These are phyloP conservation scores for Monopis laevigella DNA, from an alignment of 2,888 invertebrate species.

Conservation along the genomic window DNA sequence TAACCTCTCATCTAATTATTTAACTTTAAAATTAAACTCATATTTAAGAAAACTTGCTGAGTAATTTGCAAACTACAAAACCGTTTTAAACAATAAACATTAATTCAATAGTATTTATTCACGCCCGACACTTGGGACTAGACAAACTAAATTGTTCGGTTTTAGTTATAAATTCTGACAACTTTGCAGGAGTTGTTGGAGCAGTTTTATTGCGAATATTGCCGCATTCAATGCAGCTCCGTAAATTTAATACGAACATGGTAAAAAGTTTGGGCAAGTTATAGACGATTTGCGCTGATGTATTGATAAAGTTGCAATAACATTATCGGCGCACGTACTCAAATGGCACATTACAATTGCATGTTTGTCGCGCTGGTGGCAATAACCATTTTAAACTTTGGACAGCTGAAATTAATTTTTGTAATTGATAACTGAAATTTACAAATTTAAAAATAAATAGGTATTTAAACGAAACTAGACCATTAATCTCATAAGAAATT, in stretches of 20 bases:
- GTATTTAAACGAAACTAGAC: too few relatives aligned
- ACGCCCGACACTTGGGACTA: background rate
- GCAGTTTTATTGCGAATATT: slow-evolving; percentile 12
- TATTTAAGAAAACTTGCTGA: too few relatives aligned
- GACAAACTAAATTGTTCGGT: slow-evolving; percentile 3
- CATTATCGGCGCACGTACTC: slow-evolving; percentile 4
- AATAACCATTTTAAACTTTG: too few relatives aligned
- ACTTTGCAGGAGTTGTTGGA: slow-evolving; percentile 1
- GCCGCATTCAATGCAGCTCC: slow-evolving; percentile 9
- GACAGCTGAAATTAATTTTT: too few relatives aligned
- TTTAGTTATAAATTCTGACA: slow-evolving; percentile 9
- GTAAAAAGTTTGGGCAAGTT: slow-evolving; percentile 13
- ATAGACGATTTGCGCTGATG: slow-evolving; percentile 14
- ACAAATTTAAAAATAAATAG: too few relatives aligned
- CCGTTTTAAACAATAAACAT: background rate
- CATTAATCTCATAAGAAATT: too few relatives aligned
- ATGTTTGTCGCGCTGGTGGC: too few relatives aligned
- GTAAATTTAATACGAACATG: slow-evolving; percentile 13
- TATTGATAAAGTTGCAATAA: slow-evolving; percentile 11
- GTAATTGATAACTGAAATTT: too few relatives aligned
- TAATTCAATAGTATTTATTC: slow-evolving; percentile 4
- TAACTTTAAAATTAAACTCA: too few relatives aligned
- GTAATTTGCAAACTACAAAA: too few relatives aligned
- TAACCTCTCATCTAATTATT: too few relatives aligned
- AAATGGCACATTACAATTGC: too few relatives aligned